Evolutionary conservation across 2,888 invertebrate species (phyloP), one percentile per base, ranked within the genome.

Genomic region (Cephus spinipes): DNA sequence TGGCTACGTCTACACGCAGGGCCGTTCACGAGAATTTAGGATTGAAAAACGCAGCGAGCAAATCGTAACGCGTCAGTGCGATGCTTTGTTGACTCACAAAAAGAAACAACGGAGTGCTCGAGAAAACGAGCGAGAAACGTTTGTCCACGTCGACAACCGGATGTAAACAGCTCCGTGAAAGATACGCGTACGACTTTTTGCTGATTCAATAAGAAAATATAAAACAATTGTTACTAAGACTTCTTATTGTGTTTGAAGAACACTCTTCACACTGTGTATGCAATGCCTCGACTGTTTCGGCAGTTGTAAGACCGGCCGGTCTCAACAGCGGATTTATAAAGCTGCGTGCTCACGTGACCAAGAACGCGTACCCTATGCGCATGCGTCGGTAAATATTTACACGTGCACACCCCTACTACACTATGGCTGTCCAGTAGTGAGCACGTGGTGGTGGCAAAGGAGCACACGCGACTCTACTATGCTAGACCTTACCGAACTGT

Each of bases 311-410:
- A 88, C 90, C 91, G 91, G 91, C 90, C 90, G 90, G 90, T 86
- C 85, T 83, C 80, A 80, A 81, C 81, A 80, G 77, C 79, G 81
- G 86, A 87, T 74, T 90, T 91, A 91, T 91, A 91, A 91, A 85
- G 79, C 80, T 83, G 83, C 85, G 83, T 81, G 78, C 86, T 90
- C 91, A 91, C 90, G 90, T 91, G 90, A 89, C 85, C 73, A n/a
- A 40, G 30, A 68, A 68, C 55, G 73, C 73, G 55, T 12, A 68
- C 12, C 12, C 34, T 73, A 30, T 76, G 87, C 91, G 91, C 91
- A 87, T 86, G 90, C 90, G 90, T 87, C 40, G 68, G 84, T 87
- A 89, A 90, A 89, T 89, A 89, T 90, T 89, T 89, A 90, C 90
- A 90, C 89, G 90, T 87, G 89, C 87, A 83, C 79, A 76, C 75